Conservation (phyloP, 2,888 invertebrate species). For the Hemistola chrysoprasaria region DNA sequence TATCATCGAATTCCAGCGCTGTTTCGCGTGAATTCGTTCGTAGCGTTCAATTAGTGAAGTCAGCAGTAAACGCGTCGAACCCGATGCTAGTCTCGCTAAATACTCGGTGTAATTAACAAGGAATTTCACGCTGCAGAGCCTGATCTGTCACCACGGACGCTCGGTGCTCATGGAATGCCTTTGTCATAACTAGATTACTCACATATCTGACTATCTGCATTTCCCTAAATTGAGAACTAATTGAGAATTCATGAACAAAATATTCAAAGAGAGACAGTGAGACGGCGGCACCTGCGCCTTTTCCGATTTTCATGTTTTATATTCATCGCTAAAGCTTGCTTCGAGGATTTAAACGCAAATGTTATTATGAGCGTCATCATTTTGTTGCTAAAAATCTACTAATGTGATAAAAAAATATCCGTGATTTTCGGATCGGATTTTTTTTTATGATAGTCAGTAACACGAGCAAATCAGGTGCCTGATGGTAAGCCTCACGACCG, state of each 20-base stretch:
- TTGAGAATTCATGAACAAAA: conserved; percentile 24
- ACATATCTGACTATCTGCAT: conserved; percentile 25
- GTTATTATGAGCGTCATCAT: conserved; percentile 33
- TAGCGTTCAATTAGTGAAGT: conserved; percentile 50
- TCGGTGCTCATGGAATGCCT: conserved; percentile 16
- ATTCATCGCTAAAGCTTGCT: conserved; percentile 38
- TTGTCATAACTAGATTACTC: conserved; percentile 21
- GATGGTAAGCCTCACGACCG: too few relatives aligned
- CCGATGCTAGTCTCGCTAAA: conserved; percentile 20
- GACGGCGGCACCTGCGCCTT: conserved; percentile 30
- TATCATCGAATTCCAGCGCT: conserved; percentile 46
- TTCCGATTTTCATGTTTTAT: conserved; percentile 39
- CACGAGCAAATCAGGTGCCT: too few relatives aligned
- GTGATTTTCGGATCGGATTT: background rate
- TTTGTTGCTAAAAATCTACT: conserved; percentile 16
- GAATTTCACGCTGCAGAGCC: conserved; percentile 41
- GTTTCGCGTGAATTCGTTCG: conserved; percentile 42
- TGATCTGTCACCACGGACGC: conserved; percentile 34
- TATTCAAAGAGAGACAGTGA: conserved; percentile 30
- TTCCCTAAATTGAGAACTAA: conserved; percentile 11
- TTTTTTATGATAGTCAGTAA: too few relatives aligned
- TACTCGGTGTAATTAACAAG: conserved; percentile 53
- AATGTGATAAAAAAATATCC: conserved; percentile 13
- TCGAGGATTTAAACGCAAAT: conserved; percentile 41
- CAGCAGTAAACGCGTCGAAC: background rate